Percentiles rank a stretch among this genome's conserved stretches.
Evolutionary conservation across 2,888 invertebrate species (phyloP).

Genomic region (Stenolophus ochropezus): DNA sequence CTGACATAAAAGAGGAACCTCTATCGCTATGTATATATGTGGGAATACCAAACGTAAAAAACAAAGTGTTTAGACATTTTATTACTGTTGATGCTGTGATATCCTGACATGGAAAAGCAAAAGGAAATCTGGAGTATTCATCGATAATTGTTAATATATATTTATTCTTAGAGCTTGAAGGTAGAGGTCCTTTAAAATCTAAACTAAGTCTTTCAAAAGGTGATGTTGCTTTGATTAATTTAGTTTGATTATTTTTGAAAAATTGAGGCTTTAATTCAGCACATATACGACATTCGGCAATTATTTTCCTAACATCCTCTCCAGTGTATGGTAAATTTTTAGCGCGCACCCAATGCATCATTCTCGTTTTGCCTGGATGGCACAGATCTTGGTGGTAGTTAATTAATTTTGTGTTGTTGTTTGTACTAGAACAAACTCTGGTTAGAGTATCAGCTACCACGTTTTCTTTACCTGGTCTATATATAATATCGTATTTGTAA

Average conservation of each 20-base stretch:
- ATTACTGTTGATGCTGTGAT: conserved; percentile 60
- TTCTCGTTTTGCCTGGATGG: conserved; percentile 1
- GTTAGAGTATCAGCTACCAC: conserved; percentile 47
- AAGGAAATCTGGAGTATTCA: conserved; percentile 60
- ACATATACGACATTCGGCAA: conserved; percentile 60
- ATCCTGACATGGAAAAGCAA: conserved; percentile 61
- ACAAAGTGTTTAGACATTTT: conserved; percentile 51
- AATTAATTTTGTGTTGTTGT: background rate
- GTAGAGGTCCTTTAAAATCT: conserved; percentile 61
- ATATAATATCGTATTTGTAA: conserved; percentile 54
- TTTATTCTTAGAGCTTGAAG: conserved; percentile 44
- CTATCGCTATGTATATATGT: conserved; percentile 62
- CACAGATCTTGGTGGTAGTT: background rate
- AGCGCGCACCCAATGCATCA: background rate
- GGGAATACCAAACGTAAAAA: conserved; percentile 62
- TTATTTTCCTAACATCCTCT: conserved; percentile 44
- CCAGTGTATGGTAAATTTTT: background rate
- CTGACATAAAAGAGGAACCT: conserved; percentile 61
- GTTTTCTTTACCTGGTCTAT: conserved; percentile 7
- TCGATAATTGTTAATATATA: conserved; percentile 62
- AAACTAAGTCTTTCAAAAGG: conserved; percentile 62
- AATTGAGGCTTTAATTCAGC: conserved; percentile 61
- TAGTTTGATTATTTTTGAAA: conserved; percentile 28
- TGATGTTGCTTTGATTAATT: conserved; percentile 61
- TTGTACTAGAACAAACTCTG: background rate